phyloP scores from a whole-genome alignment of 2,888 invertebrate species.

The Caprella mutica region DNA sequence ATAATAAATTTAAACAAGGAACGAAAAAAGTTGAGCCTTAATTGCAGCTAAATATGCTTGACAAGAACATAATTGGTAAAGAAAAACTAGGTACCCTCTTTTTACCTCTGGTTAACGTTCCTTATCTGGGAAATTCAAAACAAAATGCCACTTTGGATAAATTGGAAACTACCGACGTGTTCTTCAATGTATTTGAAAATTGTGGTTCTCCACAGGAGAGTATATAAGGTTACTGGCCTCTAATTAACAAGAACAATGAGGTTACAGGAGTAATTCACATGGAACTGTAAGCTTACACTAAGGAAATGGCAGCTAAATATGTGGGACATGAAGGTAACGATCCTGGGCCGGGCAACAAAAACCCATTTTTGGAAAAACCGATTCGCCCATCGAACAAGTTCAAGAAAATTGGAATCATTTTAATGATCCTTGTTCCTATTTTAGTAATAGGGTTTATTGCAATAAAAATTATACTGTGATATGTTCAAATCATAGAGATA shows the following conservation, averaged over 20 bases:
- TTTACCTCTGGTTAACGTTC: background rate
- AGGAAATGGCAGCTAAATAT: too few species aligned
- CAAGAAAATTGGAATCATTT: too few species aligned
- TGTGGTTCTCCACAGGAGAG: conserved; percentile 1
- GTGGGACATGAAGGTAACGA: background rate
- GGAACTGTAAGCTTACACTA: too few species aligned
- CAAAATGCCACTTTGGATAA: background rate
- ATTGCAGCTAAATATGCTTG: background rate
- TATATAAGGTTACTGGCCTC: conserved; percentile 2
- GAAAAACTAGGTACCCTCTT: conserved; percentile 1
- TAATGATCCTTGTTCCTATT: too few species aligned
- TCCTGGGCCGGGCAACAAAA: conserved; percentile 1
- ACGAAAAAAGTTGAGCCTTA: background rate
- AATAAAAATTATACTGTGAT: too few species aligned
- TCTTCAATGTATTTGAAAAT: background rate
- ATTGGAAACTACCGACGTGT: background rate
- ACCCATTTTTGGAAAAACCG: background rate
- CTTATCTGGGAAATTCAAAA: background rate
- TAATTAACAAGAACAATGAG: background rate
- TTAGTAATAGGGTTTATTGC: too few species aligned
- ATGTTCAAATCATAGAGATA: too few species aligned
- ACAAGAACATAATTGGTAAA: background rate
- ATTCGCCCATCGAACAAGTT: background rate
- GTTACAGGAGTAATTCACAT: background rate
- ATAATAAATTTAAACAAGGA: background rate